Conservation (phyloP, 2,888 invertebrate genomes). For the Acrobasis repandana region DNA sequence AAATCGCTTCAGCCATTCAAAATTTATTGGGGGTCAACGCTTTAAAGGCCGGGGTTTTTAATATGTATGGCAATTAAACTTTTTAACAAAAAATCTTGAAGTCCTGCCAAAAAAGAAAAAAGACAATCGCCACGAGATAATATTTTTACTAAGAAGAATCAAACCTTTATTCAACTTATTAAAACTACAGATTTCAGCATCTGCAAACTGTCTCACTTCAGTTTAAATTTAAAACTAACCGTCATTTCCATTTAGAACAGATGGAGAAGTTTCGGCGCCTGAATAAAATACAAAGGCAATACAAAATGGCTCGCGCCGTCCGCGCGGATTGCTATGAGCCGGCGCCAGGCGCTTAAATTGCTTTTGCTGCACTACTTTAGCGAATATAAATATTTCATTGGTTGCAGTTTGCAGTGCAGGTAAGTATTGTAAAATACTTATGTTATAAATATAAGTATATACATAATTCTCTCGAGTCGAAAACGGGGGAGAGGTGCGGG, state of each 20-base stretch:
- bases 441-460: too few relatives aligned
- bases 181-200: neutral
- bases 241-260: slow-evolving; percentile 15
- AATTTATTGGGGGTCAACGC: too few relatives aligned
- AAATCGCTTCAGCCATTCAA: too few relatives aligned
- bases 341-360: slow-evolving; percentile 43
- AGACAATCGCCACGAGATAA: too few relatives aligned
- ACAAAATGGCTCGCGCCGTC: slow-evolving; percentile 33
- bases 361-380: slow-evolving; percentile 34
- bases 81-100: too few relatives aligned
- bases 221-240: slow-evolving; percentile 20
- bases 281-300: slow-evolving; percentile 33
- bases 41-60: too few relatives aligned
- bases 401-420: too few relatives aligned
- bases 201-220: slow-evolving; percentile 12
- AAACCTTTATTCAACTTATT: slow-evolving; percentile 2
- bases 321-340: slow-evolving; percentile 42
- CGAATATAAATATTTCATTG: slow-evolving; percentile 30
- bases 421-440: too few relatives aligned
- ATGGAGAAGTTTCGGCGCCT: slow-evolving; percentile 28
- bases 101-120: too few relatives aligned
- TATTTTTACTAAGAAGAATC: neutral
- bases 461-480: too few relatives aligned
- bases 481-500: too few relatives aligned
- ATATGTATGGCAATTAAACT: too few relatives aligned